Base-by-base conservation (phyloP, 92 coral and sea anemone species). In the Umimayanthus chanpuru region DNA sequence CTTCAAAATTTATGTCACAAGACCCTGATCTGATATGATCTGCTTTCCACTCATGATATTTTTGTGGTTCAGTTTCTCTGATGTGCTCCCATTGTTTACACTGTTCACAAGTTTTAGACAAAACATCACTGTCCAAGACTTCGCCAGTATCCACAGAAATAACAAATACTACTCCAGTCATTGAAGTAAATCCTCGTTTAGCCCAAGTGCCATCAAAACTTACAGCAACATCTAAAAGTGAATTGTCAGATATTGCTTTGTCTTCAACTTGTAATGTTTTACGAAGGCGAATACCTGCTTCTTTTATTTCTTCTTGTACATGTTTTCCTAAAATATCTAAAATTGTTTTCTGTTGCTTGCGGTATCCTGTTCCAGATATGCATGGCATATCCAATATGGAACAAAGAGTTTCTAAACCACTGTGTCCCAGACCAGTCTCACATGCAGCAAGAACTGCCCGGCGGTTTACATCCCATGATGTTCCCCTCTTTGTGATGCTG, bases 321-420 rank as follows among this genome's bases (percentile, higher is more conserved):
- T 87, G 76, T 38, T 25, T 77, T 64, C 40, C 89, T 73, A 87
- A 61, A 7, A 58, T 77, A n/a, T 78, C 66, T 65, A 8, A 41
- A 44, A 88, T 79, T 55, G 53, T 79, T 78, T 88, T 77, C 71
- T 61, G 43, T 40, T 88, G 90, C 53, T 32, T 78, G 6, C 30
- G 79, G 32, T 88, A 80, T 80, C 80, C 90, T 47, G 73, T 41
- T 29, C 85, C 49, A 70, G 73, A 80, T 43, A 88, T 88, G 28
- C 86, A 80, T 72, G 87, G 87, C 86, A 88, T 80, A 73, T 88
- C 77, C 81, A 79, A n/a, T 40, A 88, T 81, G 32, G 73, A 70
- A 68, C 80, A 88, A 20, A 88, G 75, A 4, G 71, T 86, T 30
- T 58, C 82, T n/a, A 86, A 21, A 32, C 70, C 74, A 49, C 78